Percentiles rank a stretch among this genome's conserved stretches.
These are phyloP conservation scores for Oceanodroma leucorhoa DNA, from an alignment of 2,797 vertebrate species.

Conservation along the genomic window DNA sequence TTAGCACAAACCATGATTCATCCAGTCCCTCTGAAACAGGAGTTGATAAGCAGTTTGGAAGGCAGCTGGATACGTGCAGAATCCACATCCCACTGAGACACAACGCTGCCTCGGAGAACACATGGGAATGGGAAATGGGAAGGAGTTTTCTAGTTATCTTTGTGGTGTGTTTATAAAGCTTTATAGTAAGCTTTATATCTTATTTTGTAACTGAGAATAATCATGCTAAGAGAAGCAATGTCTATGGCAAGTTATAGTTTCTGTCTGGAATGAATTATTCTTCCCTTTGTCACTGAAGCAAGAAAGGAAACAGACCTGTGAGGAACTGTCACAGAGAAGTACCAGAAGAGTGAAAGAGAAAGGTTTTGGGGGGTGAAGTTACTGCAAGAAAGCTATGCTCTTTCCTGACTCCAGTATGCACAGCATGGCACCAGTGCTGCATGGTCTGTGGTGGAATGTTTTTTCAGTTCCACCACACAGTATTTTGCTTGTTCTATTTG, in stretches of 20 bases:
- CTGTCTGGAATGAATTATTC: neutral
- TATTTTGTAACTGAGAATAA: neutral
- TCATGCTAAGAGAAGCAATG: neutral
- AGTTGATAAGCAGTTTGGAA: neutral
- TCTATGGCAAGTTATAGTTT: neutral
- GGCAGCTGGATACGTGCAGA: neutral
- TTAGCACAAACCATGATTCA: neutral
- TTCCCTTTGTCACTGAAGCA: neutral
- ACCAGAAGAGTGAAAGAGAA: neutral
- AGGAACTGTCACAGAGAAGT: neutral
- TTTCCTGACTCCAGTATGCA: neutral
- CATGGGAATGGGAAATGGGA: neutral
- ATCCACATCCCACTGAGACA: neutral
- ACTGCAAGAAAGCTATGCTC: neutral
- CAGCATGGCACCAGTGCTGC: neutral
- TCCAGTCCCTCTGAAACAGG: neutral
- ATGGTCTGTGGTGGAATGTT: neutral
- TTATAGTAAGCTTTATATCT: no score
- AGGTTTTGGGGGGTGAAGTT: neutral
- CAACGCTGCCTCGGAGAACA: neutral
- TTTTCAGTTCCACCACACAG: neutral
- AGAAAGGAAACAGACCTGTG: neutral
- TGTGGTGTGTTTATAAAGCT: neutral
- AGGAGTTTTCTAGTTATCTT: neutral
- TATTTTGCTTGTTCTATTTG: neutral